Percentiles rank a stretch among this genome's conserved stretches.
Evolutionary conservation across 1,140 invertebrate genomes (phyloP).

Genomic region (Drosophila pruinosa): DNA sequence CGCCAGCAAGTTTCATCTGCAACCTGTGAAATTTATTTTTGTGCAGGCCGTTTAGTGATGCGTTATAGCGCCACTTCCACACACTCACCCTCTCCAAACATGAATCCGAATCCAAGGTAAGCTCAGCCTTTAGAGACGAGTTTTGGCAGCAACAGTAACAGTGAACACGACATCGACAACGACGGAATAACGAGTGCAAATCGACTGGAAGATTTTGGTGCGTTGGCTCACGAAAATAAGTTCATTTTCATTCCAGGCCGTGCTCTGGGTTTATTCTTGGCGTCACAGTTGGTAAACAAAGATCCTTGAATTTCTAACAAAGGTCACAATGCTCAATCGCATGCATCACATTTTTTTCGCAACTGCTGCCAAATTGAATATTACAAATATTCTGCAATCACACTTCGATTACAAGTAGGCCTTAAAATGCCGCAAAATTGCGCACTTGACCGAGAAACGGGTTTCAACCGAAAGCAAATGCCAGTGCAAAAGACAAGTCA

Average conservation of each 20-base stretch:
- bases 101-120: conserved; percentile 21
- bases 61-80: conserved; percentile 50
- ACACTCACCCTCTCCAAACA: background rate
- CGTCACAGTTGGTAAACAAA: conserved; percentile 50
- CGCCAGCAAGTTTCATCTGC: conserved; percentile 58
- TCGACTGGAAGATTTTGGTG: conserved; percentile 75
- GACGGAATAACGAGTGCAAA: conserved; percentile 53
- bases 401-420: background rate
- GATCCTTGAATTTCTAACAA: conserved; percentile 67
- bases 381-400: background rate
- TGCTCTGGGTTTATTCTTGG: conserved; percentile 60
- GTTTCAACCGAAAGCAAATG: background rate
- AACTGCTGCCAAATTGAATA: conserved; percentile 25
- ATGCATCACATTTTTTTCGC: conserved; percentile 35
- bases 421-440: conserved; percentile 1
- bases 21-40: conserved; percentile 70
- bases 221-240: conserved; percentile 70
- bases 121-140: background rate
- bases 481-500: background rate
- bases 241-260: conserved; percentile 23
- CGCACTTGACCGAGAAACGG: background rate
- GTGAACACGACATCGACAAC: background rate
- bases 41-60: conserved; percentile 68
- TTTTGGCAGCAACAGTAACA: conserved; percentile 42
- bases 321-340: conserved; percentile 55